Conservation (phyloP, 2,888 invertebrate genomes). For the Philhelius pedissequus region DNA sequence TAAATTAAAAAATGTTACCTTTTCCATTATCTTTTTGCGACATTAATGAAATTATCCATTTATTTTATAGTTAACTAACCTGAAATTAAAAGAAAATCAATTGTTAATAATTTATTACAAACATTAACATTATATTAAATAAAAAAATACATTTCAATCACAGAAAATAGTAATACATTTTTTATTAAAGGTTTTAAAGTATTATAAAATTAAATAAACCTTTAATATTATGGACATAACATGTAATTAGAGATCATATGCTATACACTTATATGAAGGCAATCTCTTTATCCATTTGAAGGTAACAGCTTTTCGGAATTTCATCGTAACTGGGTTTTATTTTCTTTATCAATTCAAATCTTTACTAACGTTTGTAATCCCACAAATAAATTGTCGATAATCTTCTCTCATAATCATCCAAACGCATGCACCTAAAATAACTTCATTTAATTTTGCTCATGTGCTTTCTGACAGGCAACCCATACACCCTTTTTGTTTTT, state of each 20-base stretch:
- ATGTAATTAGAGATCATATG: no score
- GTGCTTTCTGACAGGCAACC: background rate
- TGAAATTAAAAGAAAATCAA: slow-evolving; percentile 3
- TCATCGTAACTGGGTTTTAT: background rate
- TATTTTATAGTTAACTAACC: slow-evolving; percentile 8
- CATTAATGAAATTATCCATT: background rate
- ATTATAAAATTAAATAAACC: no score
- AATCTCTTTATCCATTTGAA: no score
- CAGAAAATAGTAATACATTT: no score
- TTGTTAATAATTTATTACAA: background rate
- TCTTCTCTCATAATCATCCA: background rate
- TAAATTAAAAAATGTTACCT: no score
- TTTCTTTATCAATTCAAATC: background rate
- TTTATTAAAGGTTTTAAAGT: no score
- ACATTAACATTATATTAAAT: background rate
- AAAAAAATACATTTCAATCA: no score
- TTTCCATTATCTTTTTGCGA: no score
- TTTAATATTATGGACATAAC: no score
- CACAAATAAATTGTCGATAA: background rate
- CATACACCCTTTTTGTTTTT: background rate
- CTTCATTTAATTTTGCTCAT: background rate
- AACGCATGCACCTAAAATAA: background rate
- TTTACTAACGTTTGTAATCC: background rate
- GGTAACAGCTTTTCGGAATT: no score
- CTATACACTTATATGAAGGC: no score